phyloP scores from a whole-genome alignment of 35 echinoderm and acorn worm species.

The Eucidaris tribuloides region DNA sequence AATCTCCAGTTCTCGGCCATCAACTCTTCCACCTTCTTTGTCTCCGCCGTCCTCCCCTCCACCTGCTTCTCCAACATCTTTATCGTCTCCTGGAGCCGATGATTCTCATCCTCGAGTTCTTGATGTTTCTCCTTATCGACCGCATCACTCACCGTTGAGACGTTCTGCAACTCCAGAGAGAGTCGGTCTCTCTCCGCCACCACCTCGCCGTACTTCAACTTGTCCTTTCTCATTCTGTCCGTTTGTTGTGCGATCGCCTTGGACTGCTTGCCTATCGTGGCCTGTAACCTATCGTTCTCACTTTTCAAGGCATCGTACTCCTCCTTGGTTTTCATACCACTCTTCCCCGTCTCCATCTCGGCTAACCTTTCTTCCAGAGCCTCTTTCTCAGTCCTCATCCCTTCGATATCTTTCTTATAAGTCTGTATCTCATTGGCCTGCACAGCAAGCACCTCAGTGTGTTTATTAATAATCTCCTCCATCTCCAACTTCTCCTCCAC shows the following conservation, averaged over 20 bases:
- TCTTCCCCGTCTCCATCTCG: conserved; percentile 6
- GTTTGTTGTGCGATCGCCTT: conserved; percentile 84
- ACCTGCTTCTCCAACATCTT: not conserved
- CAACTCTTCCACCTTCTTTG: conserved; percentile 29
- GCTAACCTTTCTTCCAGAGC: conserved; percentile 20
- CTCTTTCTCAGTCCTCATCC: not conserved
- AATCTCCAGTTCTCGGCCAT: conserved; percentile 51
- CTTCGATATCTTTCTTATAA: not conserved
- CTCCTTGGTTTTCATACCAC: not conserved
- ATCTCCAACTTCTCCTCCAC: conserved; percentile 55
- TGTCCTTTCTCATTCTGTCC: conserved; percentile 58
- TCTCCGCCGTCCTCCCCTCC: conserved; percentile 36
- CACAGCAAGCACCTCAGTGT: conserved; percentile 23
- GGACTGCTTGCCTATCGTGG: conserved; percentile 63
- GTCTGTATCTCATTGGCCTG: conserved; percentile 24
- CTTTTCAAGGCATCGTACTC: conserved; percentile 30
- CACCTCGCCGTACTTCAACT: conserved; percentile 56
- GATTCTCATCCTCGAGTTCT: conserved; percentile 52
- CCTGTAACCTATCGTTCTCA: conserved; percentile 49
- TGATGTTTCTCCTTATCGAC: conserved; percentile 3
- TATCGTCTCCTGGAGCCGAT: conserved; percentile 29
- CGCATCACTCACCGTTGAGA: not conserved
- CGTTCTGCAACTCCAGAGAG: conserved; percentile 13
- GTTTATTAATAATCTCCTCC: conserved; percentile 50
- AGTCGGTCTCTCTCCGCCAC: conserved; percentile 52